Evolutionary conservation across 23 tunicate genomes (phyloP).

Genomic region (Clavelina lepadiformis): DNA sequence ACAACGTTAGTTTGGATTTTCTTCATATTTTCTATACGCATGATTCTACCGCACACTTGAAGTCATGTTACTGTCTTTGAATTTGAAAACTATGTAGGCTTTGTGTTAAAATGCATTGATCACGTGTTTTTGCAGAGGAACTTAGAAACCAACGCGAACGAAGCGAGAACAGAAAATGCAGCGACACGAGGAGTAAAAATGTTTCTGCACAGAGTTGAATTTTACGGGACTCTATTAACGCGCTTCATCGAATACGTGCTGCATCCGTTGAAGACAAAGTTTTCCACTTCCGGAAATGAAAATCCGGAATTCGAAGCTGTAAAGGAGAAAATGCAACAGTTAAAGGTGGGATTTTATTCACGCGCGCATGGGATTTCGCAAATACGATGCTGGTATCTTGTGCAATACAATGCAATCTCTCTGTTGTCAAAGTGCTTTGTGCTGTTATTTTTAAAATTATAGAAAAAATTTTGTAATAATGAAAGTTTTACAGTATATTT

Average conservation of each 20-base stretch:
- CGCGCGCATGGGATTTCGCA: too few relatives aligned
- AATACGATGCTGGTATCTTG: too few relatives aligned
- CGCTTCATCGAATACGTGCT: constrained; percentile 74
- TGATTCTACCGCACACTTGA: too few relatives aligned
- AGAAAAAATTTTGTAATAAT: not conserved
- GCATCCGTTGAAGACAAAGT: constrained; percentile 34
- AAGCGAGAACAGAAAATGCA: constrained; percentile 66
- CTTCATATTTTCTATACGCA: too few relatives aligned
- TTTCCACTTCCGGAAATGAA: constrained; percentile 8
- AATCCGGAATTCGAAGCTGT: constrained; percentile 52
- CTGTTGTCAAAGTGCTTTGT: not conserved
- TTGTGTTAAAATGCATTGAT: too few relatives aligned
- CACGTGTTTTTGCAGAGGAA: constrained; percentile 55
- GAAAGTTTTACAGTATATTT: not conserved
- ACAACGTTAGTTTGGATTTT: too few relatives aligned
- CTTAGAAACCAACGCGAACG: constrained; percentile 57
- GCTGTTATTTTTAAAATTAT: not conserved
- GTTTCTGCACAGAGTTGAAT: constrained; percentile 70
- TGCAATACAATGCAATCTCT: not conserved
- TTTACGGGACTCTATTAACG: constrained; percentile 62
- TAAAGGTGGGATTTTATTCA: constrained; percentile 31
- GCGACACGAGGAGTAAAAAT: constrained; percentile 68
- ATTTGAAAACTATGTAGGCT: too few relatives aligned
- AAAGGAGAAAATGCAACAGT: constrained; percentile 45
- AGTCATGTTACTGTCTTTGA: too few relatives aligned